Evolutionary conservation across 2,113 vertebrate genomes (phyloP).

Genomic region (Hypocryptadius cinnamomeus): DNA sequence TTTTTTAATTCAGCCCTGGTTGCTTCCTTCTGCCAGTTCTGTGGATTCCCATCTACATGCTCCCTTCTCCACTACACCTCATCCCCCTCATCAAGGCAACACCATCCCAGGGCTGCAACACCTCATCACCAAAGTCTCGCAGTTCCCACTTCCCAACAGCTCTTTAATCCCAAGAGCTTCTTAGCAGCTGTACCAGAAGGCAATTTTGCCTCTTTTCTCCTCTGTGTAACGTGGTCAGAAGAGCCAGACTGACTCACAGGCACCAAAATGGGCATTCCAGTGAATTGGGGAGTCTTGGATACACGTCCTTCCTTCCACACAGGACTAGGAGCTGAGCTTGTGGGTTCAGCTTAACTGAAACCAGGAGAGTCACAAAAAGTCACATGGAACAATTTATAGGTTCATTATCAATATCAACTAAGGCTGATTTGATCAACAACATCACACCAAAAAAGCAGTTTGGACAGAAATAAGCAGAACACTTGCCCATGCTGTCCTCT

Average conservation of each 20-base stretch:
- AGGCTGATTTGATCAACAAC: not conserved
- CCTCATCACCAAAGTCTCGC: not conserved
- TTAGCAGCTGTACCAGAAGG: not conserved
- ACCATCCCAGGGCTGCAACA: not conserved
- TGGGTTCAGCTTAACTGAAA: not conserved
- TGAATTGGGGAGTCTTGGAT: not conserved
- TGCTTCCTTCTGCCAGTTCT: not conserved
- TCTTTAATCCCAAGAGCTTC: not conserved
- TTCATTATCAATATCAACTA: not conserved
- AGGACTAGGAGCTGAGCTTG: not conserved
- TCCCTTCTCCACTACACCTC: not conserved
- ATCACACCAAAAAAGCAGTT: not conserved
- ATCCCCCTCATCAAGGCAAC: not conserved
- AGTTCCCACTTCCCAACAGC: not conserved
- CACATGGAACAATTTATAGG: not conserved
- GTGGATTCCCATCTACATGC: not conserved
- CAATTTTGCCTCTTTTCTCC: not conserved
- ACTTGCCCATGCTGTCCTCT: not conserved
- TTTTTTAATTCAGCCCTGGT: not conserved
- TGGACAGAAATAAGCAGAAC: not conserved
- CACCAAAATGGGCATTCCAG: not conserved
- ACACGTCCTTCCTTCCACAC: not conserved
- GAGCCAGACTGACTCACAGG: not conserved
- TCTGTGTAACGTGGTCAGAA: not conserved
- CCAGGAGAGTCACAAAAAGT: not conserved